phyloP scores from a whole-genome alignment of 2,888 invertebrate species.

The Ptycholaimellus sp. region DNA sequence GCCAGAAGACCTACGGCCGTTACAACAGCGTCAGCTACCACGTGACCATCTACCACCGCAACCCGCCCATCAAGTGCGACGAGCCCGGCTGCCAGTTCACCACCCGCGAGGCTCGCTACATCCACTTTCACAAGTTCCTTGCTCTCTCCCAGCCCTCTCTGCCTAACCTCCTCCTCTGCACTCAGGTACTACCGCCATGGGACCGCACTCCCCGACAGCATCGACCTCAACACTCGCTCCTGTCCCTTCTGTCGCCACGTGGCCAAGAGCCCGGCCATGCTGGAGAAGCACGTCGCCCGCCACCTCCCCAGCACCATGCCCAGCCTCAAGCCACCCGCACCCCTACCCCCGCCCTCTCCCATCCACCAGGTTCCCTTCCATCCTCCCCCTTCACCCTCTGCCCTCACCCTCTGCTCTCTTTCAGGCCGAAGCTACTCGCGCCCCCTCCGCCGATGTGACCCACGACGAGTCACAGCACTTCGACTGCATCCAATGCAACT shows the following conservation, averaged over 20 bases:
- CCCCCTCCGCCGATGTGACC: too few relatives aligned
- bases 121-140: conserved; percentile 25
- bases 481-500: too few relatives aligned
- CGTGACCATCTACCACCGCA: conserved; percentile 25
- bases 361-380: too few relatives aligned
- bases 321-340: too few relatives aligned
- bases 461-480: too few relatives aligned
- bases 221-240: conserved; percentile 21
- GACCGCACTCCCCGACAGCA: conserved; percentile 19
- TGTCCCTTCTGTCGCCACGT: conserved; percentile 23
- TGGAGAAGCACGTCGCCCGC: conserved; percentile 21
- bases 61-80: conserved; percentile 24
- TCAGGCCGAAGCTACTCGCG: too few relatives aligned
- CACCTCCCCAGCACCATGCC: conserved; percentile 3
- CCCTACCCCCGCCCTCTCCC: too few relatives aligned
- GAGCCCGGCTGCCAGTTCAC: conserved; percentile 22
- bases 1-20: conserved; percentile 21
- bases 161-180: not conserved
- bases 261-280: conserved; percentile 23
- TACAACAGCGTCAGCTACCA: conserved; percentile 25
- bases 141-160: too few relatives aligned
- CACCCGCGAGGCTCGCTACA: conserved; percentile 21
- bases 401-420: too few relatives aligned
- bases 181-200: conserved; percentile 20
- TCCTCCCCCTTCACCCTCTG: too few relatives aligned